Conservation (phyloP, 2,888 invertebrate genomes). For the Heliconius hortense region DNA sequence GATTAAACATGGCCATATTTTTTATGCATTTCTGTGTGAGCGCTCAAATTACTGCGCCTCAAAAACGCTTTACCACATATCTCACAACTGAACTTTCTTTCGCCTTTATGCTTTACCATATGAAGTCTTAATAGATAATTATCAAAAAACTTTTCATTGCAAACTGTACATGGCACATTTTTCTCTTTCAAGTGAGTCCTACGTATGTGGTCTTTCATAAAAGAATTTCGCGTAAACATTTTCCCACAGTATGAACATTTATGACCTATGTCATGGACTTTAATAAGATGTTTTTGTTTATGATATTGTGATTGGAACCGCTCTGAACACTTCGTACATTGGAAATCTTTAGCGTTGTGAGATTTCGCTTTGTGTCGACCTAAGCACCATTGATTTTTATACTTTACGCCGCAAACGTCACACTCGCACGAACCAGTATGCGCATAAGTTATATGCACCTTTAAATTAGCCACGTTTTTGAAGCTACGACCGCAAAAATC, state of each 20-base stretch:
- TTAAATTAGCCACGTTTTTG: conserved; percentile 62
- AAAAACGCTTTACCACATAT: conserved; percentile 82
- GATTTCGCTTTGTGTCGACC: conserved; percentile 67
- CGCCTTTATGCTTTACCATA: conserved; percentile 79
- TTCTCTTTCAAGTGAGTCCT: conserved; percentile 75
- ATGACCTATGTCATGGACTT: conserved; percentile 71
- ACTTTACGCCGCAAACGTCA: conserved; percentile 62
- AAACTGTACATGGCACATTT: conserved; percentile 68
- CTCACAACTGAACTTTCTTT: conserved; percentile 79
- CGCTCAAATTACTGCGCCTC: conserved; percentile 81
- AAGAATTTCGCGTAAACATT: conserved; percentile 74
- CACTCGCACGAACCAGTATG: conserved; percentile 68
- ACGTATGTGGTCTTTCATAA: conserved; percentile 72
- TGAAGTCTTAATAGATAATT: conserved; percentile 71
- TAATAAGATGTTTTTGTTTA: conserved; percentile 77
- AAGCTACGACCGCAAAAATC: conserved; percentile 71
- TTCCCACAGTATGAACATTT: conserved; percentile 68
- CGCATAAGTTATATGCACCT: conserved; percentile 64
- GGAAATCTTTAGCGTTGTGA: conserved; percentile 69
- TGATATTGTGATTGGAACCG: conserved; percentile 78
- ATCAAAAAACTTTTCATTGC: conserved; percentile 71
- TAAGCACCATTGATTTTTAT: conserved; percentile 67
- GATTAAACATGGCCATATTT: conserved; percentile 64
- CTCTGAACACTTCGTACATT: conserved; percentile 70
- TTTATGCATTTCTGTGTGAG: conserved; percentile 80